These are phyloP conservation scores for Amphiprion ocellaris DNA, from an alignment of 2,113 vertebrate genomes.

Conservation along the genomic window DNA sequence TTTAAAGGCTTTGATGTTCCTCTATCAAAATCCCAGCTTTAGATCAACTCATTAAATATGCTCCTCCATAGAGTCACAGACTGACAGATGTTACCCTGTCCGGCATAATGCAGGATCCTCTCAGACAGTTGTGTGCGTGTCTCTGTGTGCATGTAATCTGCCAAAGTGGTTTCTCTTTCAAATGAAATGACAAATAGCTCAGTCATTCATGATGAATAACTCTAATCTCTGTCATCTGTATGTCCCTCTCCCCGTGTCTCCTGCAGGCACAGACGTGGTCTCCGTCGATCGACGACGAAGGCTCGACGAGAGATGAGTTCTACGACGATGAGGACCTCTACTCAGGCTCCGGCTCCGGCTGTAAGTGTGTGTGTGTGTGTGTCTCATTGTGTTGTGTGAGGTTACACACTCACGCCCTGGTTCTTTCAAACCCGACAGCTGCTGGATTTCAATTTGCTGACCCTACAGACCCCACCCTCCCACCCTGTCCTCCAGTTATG, in stretches of 20 bases:
- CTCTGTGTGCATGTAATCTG: slow-evolving; percentile 67
- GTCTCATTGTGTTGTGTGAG: slow-evolving; percentile 23
- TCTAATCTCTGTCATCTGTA: slow-evolving; percentile 58
- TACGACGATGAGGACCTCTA: slow-evolving; percentile 86
- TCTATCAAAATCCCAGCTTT: slow-evolving; percentile 69
- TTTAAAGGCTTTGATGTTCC: slow-evolving; percentile 67
- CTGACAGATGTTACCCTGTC: slow-evolving; percentile 74
- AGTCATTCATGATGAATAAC: slow-evolving; percentile 43
- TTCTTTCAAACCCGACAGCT: slow-evolving; percentile 76
- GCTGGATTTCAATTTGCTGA: slow-evolving; percentile 78
- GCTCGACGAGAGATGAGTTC: slow-evolving; percentile 81
- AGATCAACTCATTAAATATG: slow-evolving; percentile 68
- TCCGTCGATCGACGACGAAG: slow-evolving; percentile 75
- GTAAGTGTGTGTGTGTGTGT: slow-evolving; percentile 80
- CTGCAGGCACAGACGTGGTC: slow-evolving; percentile 77
- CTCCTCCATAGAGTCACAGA: slow-evolving; percentile 60
- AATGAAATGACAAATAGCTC: slow-evolving; percentile 65
- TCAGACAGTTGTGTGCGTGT: slow-evolving; percentile 37
- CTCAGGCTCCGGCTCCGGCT: slow-evolving; percentile 87
- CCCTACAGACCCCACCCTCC: slow-evolving; percentile 47
- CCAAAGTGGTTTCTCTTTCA: slow-evolving; percentile 69
- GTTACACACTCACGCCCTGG: slow-evolving; percentile 50
- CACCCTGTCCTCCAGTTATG: slow-evolving; percentile 15
- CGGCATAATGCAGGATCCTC: slow-evolving; percentile 40
- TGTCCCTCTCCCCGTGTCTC: slow-evolving; percentile 31